These are phyloP conservation scores for Nipponacmea schrenckii DNA, from an alignment of 2,888 invertebrate species.

Conservation along the genomic window DNA sequence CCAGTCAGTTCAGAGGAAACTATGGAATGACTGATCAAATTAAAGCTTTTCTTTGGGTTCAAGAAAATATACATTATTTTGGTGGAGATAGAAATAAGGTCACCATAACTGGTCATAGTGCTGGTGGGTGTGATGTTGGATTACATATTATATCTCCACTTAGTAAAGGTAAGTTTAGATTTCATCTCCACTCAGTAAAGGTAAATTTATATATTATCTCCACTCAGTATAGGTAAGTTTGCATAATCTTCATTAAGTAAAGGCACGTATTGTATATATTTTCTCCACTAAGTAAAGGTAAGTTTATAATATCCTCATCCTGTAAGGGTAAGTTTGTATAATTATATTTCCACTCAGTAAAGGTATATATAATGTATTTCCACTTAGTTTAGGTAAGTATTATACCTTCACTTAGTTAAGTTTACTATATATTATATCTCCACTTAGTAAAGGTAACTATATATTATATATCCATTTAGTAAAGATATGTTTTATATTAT, in stretches of 20 bases:
- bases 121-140: slow-evolving; percentile 39
- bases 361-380: too few relatives aligned
- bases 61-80: slow-evolving; percentile 35
- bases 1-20: slow-evolving; percentile 32
- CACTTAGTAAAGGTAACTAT: too few relatives aligned
- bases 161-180: not conserved
- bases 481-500: too few relatives aligned
- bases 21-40: slow-evolving; percentile 40
- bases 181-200: slow-evolving; percentile 35
- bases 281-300: too few relatives aligned
- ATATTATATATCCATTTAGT: too few relatives aligned
- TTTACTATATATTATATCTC: too few relatives aligned
- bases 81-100: slow-evolving; percentile 34
- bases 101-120: slow-evolving; percentile 42
- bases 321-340: too few relatives aligned
- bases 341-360: too few relatives aligned
- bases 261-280: too few relatives aligned
- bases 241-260: not conserved
- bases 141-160: slow-evolving; percentile 19
- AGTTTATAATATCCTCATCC: too few relatives aligned
- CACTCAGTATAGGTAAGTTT: not conserved
- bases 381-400: not conserved
- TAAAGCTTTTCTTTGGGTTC: slow-evolving; percentile 37
- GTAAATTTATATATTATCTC: slow-evolving; percentile 18
- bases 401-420: too few relatives aligned